A percentile compares a stretch with the other conserved stretches of the same genome.
These are phyloP conservation scores for Lasiurus cinereus DNA, from an alignment of 2,113 vertebrate genomes.

Conservation along the genomic window DNA sequence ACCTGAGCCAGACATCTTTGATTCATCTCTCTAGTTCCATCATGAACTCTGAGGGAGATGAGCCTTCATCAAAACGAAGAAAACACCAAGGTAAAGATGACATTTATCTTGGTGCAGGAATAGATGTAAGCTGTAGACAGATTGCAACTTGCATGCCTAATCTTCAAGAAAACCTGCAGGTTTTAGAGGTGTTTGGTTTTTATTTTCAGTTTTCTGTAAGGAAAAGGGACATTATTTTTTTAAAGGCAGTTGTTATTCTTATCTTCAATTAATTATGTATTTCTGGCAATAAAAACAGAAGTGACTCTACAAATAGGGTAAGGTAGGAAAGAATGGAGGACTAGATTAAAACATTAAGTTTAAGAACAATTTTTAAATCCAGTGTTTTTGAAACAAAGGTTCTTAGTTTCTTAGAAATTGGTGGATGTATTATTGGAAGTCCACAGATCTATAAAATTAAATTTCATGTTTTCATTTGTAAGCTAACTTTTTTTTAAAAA, in stretches of 20 bases:
- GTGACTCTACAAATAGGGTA: background rate
- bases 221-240: background rate
- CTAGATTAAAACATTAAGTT: constrained; percentile 9
- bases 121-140: constrained; percentile 53
- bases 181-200: constrained; percentile 67
- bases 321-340: constrained; percentile 20
- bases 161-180: constrained; percentile 47
- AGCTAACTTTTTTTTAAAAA: background rate
- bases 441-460: background rate
- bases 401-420: constrained; percentile 43
- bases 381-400: constrained; percentile 41
- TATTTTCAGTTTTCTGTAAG: constrained; percentile 57
- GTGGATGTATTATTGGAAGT: background rate
- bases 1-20: constrained; percentile 79
- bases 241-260: constrained; percentile 22
- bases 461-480: constrained; percentile 60
- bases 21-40: constrained; percentile 86
- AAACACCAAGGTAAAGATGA: constrained; percentile 83
- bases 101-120: constrained; percentile 72
- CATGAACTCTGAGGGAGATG: constrained; percentile 88
- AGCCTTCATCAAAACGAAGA: constrained; percentile 90
- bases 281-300: constrained; percentile 46
- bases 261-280: constrained; percentile 2
- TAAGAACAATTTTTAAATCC: constrained; percentile 38
- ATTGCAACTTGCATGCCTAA: constrained; percentile 41